Conservation (phyloP, 2,797 vertebrate genomes). For the Strix occidentalis region DNA sequence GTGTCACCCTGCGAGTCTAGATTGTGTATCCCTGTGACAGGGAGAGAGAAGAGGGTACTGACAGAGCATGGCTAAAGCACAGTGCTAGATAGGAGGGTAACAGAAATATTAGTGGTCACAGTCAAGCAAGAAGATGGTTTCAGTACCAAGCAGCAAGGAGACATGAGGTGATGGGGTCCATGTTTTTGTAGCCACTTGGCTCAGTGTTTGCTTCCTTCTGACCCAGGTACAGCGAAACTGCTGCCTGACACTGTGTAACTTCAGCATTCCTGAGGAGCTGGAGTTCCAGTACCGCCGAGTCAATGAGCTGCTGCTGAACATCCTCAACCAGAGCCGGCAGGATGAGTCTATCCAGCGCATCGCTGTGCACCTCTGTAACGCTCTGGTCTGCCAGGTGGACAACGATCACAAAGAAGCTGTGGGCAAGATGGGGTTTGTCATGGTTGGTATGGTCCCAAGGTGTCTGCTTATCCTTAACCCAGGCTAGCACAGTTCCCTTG, state of each 20-base stretch:
- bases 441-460: constrained; percentile 78
- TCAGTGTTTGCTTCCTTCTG: neutral
- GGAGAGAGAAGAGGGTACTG: neutral
- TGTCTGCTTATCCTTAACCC: neutral
- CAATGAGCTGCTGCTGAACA: constrained; percentile 92
- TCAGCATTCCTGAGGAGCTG: constrained; percentile 96
- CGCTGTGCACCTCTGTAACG: constrained; percentile 96
- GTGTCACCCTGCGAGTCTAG: neutral
- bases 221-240: constrained; percentile 95
- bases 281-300: constrained; percentile 96
- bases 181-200: neutral
- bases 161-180: neutral
- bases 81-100: neutral
- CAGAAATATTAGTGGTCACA: neutral
- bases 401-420: constrained; percentile 98
- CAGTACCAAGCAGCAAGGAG: neutral
- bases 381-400: constrained; percentile 98
- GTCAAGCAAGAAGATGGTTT: neutral
- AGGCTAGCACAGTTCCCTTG: neutral
- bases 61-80: neutral
- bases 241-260: constrained; percentile 97
- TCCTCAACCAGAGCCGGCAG: constrained; percentile 90
- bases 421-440: constrained; percentile 98
- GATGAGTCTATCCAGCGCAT: constrained; percentile 99
- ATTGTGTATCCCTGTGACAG: no score